phyloP scores from a whole-genome alignment of 1,140 invertebrate genomes.

The Orchesella cincta region DNA sequence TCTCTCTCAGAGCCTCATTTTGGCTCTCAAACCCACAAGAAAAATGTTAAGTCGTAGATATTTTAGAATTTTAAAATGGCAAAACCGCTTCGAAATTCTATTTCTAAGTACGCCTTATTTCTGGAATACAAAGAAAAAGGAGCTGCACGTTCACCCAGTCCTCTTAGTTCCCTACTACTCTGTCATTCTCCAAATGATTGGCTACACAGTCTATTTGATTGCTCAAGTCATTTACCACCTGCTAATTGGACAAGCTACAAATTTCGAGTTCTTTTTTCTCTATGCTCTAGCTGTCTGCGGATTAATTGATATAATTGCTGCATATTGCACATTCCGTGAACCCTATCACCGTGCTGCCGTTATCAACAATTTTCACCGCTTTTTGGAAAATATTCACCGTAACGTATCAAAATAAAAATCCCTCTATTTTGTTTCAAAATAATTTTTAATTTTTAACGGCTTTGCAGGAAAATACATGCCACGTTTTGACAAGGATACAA shows the following conservation, averaged over 20 bases:
- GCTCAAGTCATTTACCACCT: background rate
- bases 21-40: too few species aligned
- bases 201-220: background rate
- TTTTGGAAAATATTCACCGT: background rate
- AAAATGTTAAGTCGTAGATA: background rate
- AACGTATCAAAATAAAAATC: too few species aligned
- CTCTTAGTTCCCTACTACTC: background rate
- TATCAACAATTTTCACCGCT: background rate
- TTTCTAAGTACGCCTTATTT: background rate
- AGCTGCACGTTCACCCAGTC: background rate
- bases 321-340: background rate
- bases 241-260: background rate
- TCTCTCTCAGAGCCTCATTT: too few species aligned
- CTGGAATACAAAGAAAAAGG: background rate
- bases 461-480: background rate
- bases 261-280: background rate
- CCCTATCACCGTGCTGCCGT: background rate
- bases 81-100: background rate
- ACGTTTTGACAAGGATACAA: background rate
- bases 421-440: conserved; percentile 3
- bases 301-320: background rate
- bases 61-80: background rate
- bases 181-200: too few species aligned
- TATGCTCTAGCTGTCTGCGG: background rate
- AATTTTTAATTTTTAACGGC: background rate